Evolutionary conservation across 2,797 vertebrate species (phyloP).

Genomic region (Phataginus tetradactyla): DNA sequence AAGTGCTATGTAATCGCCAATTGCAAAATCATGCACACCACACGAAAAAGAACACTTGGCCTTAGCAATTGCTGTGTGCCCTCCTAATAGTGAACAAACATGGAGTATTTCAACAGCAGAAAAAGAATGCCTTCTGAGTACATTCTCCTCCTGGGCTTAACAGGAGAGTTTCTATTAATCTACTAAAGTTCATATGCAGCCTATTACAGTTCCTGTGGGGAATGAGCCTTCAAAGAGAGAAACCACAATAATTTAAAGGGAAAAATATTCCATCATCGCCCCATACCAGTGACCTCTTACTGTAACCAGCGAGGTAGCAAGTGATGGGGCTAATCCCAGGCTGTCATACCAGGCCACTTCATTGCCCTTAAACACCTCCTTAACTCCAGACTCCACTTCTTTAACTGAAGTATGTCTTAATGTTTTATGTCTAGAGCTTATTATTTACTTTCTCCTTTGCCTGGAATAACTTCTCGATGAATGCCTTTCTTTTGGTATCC

Average conservation of each 20-base stretch:
- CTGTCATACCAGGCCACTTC: background rate
- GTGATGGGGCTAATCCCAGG: background rate
- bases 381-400: background rate
- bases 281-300: background rate
- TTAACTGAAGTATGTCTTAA: background rate
- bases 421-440: background rate
- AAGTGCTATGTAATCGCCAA: conserved; percentile 1
- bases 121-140: background rate
- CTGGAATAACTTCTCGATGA: background rate
- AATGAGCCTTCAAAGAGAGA: conserved; percentile 18
- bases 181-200: conserved; percentile 10
- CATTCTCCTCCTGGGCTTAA: background rate
- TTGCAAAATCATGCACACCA: background rate
- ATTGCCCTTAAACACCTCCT: background rate
- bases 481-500: background rate
- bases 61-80: background rate
- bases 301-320: background rate
- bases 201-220: background rate
- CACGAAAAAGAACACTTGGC: background rate
- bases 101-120: background rate
- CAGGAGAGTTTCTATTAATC: background rate
- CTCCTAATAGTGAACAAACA: background rate
- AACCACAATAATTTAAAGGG: conserved; percentile 14
- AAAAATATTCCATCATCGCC: background rate
- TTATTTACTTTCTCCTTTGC: background rate